These are phyloP conservation scores for Argya squamiceps DNA, from an alignment of 2,797 vertebrate species.

Conservation along the genomic window DNA sequence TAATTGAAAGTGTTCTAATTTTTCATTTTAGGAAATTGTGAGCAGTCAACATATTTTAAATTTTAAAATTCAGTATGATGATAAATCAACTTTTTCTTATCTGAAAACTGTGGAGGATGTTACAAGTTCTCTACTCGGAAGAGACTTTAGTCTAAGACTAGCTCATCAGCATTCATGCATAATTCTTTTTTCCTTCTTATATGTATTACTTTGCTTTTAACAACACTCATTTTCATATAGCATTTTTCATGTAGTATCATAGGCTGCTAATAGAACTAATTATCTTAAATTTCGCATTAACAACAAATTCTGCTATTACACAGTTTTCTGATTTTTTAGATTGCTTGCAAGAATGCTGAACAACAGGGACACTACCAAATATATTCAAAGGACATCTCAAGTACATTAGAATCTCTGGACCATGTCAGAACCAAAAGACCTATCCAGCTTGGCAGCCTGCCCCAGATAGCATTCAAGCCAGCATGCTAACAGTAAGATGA, in stretches of 20 bases:
- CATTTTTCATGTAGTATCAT: neutral
- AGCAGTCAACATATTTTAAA: neutral
- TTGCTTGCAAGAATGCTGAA: neutral
- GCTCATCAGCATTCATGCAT: neutral
- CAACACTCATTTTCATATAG: neutral
- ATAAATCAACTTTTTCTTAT: neutral
- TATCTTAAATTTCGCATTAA: neutral
- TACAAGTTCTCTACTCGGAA: neutral
- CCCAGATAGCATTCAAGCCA: neutral
- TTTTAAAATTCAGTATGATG: neutral
- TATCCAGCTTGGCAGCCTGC: neutral
- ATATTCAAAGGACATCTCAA: neutral
- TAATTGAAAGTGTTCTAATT: neutral
- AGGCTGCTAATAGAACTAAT: neutral
- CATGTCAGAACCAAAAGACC: neutral
- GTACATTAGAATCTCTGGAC: neutral
- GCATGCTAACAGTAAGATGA: neutral
- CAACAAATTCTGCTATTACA: neutral
- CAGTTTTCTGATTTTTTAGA: neutral
- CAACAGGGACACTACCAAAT: neutral
- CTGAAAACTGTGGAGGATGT: neutral
- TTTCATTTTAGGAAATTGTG: neutral
- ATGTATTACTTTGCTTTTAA: neutral
- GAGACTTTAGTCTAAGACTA: neutral
- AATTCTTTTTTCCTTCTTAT: neutral